These are phyloP conservation scores for Schizopygopsis pylzovi DNA, from an alignment of 2,797 vertebrate species.

Conservation along the genomic window DNA sequence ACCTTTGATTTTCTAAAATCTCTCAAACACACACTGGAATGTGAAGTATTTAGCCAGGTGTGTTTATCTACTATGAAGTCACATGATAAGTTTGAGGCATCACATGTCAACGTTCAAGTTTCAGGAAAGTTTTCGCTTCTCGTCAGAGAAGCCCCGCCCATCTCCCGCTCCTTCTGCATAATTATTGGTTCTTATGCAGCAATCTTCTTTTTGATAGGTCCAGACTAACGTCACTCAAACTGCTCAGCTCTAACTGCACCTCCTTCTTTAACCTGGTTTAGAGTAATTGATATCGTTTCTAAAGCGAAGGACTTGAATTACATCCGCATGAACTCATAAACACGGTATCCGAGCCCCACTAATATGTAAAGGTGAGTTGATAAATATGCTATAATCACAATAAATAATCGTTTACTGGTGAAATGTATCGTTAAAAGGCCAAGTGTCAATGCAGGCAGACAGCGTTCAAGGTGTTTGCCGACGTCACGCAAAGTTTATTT, in stretches of 20 bases:
- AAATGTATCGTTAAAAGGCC: neutral
- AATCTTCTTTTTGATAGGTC: conserved; percentile 63
- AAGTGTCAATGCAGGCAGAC: neutral
- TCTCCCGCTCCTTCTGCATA: conserved; percentile 58
- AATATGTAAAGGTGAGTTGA: conserved; percentile 69
- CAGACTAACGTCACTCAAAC: neutral
- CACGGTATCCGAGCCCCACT: conserved; percentile 2
- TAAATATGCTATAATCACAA: neutral
- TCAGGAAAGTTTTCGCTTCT: conserved; percentile 75
- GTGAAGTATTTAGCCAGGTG: conserved; percentile 65
- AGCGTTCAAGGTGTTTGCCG: conserved; percentile 55
- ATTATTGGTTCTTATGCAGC: conserved; percentile 62
- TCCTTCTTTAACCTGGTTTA: conserved; percentile 67
- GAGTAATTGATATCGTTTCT: conserved; percentile 68
- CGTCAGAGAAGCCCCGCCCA: conserved; percentile 55
- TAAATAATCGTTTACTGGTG: conserved; percentile 4
- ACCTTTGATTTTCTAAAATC: neutral
- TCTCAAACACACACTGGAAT: conserved; percentile 21
- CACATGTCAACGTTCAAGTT: conserved; percentile 81
- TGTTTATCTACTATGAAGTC: conserved; percentile 61
- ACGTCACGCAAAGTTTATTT: conserved; percentile 1
- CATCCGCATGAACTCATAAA: conserved; percentile 19
- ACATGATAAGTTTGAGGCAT: conserved; percentile 75
- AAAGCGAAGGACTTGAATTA: conserved; percentile 52
- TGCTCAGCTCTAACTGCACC: conserved; percentile 63